phyloP scores from a whole-genome alignment of 2,113 vertebrate genomes.

The Girardinichthys multiradiatus region DNA sequence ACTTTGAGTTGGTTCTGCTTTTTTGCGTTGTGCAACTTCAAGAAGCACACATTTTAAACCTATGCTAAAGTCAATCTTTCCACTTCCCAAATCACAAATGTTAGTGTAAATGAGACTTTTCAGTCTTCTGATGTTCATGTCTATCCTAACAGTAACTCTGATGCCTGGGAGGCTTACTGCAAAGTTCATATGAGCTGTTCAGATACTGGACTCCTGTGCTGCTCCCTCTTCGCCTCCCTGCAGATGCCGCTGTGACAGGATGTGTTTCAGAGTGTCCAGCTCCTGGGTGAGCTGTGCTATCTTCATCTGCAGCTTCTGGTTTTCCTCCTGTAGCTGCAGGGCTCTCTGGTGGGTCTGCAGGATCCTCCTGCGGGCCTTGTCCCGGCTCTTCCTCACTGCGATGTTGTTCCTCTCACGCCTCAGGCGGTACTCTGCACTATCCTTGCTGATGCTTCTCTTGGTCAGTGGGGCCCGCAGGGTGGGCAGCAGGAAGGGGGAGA shows the following conservation, averaged over 20 bases:
- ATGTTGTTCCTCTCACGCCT: constrained; percentile 90
- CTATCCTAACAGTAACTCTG: neutral
- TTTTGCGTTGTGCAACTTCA: neutral
- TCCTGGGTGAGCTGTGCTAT: constrained; percentile 89
- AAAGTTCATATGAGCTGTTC: neutral
- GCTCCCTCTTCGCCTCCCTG: constrained; percentile 55
- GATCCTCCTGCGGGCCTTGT: constrained; percentile 89
- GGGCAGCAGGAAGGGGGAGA: constrained; percentile 77
- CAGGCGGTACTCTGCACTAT: constrained; percentile 87
- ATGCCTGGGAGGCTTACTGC: too few relatives aligned
- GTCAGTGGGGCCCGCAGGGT: constrained; percentile 64
- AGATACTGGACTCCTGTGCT: constrained; percentile 43
- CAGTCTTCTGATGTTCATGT: neutral
- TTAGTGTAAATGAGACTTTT: neutral
- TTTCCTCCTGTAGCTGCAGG: constrained; percentile 88
- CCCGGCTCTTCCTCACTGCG: constrained; percentile 90
- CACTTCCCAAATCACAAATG: neutral
- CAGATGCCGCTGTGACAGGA: constrained; percentile 87
- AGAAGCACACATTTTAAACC: neutral
- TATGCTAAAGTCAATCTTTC: neutral
- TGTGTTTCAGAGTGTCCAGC: constrained; percentile 87
- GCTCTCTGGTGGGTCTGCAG: constrained; percentile 89
- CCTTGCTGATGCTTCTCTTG: constrained; percentile 87
- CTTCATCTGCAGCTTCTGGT: constrained; percentile 85
- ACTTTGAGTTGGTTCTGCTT: constrained; percentile 4